Conservation (phyloP, 2,888 invertebrate genomes). For the Bellardia pandia region DNA sequence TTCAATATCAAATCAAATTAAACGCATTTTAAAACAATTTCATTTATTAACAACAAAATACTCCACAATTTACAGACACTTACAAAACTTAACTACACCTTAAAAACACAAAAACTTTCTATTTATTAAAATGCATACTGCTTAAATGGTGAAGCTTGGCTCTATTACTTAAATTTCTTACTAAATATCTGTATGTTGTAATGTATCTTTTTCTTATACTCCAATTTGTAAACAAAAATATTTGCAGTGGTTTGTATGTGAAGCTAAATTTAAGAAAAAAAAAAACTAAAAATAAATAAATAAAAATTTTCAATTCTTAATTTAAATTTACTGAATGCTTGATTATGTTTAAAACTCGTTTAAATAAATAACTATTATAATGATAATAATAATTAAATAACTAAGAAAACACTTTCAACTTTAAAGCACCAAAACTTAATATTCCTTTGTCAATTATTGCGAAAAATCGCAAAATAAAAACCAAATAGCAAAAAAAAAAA, state of each 20-base stretch:
- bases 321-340: conserved; percentile 55
- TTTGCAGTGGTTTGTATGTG: conserved; percentile 62
- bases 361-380: neutral
- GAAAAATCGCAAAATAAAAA: conserved; percentile 38
- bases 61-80: neutral
- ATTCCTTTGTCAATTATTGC: neutral
- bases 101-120: neutral
- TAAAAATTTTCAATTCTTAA: neutral
- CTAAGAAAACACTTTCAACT: conserved; percentile 27
- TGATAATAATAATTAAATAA: neutral
- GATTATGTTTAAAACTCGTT: conserved; percentile 18
- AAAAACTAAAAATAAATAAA: conserved; percentile 17
- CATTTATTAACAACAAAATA: neutral
- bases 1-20: neutral
- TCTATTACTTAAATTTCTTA: neutral
- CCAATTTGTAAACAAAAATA: neutral
- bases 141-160: conserved; percentile 39
- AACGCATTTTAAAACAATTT: too few relatives aligned
- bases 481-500: conserved; percentile 12
- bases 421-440: conserved; percentile 36
- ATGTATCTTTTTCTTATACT: conserved; percentile 30
- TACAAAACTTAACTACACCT: conserved; percentile 21
- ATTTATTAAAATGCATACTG: neutral
- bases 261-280: conserved; percentile 30
- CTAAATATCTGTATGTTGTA: conserved; percentile 44